A percentile compares a stretch with the other conserved stretches of the same genome.
These are phyloP conservation scores for Trichoplusia ni DNA, from an alignment of 1,140 invertebrate genomes.

Conservation along the genomic window DNA sequence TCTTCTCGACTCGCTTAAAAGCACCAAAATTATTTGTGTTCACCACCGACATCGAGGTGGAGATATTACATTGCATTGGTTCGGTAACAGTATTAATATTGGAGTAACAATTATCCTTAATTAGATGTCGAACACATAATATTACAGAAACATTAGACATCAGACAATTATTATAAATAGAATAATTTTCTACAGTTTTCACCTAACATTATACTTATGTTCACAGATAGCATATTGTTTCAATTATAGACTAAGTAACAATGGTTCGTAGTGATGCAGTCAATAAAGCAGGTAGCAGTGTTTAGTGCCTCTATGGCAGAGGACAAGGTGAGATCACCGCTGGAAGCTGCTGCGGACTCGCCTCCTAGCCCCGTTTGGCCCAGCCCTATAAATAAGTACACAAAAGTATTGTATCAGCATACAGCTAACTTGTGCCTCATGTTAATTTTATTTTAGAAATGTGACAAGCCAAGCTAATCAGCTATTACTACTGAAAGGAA, in stretches of 20 bases:
- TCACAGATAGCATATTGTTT: constrained; percentile 86
- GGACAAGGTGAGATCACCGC: constrained; percentile 76
- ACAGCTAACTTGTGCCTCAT: not conserved
- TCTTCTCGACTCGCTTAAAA: constrained; percentile 80
- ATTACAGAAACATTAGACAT: constrained; percentile 84
- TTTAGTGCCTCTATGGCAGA: constrained; percentile 79
- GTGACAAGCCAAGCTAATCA: not conserved
- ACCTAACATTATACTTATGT: constrained; percentile 82
- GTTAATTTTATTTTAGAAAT: not conserved
- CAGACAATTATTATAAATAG: constrained; percentile 85
- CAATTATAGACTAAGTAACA: constrained; percentile 82
- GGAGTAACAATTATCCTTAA: constrained; percentile 82
- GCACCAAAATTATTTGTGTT: constrained; percentile 82
- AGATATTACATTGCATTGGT: constrained; percentile 85
- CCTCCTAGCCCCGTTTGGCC: constrained; percentile 79
- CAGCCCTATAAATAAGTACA: constrained; percentile 72
- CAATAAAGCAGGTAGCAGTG: constrained; percentile 82
- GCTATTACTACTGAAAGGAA: not conserved
- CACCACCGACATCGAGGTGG: constrained; percentile 81
- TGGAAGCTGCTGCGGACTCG: constrained; percentile 77
- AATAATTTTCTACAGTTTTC: constrained; percentile 82
- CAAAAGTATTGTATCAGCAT: constrained; percentile 19
- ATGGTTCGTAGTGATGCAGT: constrained; percentile 82
- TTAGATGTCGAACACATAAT: constrained; percentile 83
- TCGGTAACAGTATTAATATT: constrained; percentile 84